These are phyloP conservation scores for Lacerta bilineata DNA, from an alignment of 2,797 vertebrate genomes.

Conservation along the genomic window DNA sequence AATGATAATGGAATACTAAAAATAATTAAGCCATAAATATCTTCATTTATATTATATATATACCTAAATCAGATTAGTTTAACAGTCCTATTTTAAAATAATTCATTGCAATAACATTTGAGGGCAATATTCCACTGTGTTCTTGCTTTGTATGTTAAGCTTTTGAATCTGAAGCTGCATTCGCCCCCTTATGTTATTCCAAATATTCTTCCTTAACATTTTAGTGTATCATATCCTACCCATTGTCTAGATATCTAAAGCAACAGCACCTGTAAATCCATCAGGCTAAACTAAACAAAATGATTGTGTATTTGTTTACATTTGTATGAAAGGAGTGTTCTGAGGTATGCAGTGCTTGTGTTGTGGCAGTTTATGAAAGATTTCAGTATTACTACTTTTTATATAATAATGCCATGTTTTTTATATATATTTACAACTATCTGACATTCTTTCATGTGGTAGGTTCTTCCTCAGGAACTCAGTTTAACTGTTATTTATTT, in stretches of 20 bases:
- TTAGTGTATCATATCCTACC: conserved; percentile 79
- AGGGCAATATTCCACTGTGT: conserved; percentile 77
- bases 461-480: conserved; percentile 89
- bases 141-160: conserved; percentile 78
- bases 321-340: conserved; percentile 91
- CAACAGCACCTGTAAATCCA: conserved; percentile 75
- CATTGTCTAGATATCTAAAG: conserved; percentile 79
- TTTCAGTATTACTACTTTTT: conserved; percentile 88
- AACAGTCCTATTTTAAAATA: conserved; percentile 79
- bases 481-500: conserved; percentile 89
- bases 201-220: conserved; percentile 80
- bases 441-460: conserved; percentile 83
- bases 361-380: conserved; percentile 92
- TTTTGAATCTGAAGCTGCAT: conserved; percentile 75
- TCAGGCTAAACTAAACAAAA: conserved; percentile 80
- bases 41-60: conserved; percentile 81
- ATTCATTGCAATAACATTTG: conserved; percentile 77
- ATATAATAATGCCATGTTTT: conserved; percentile 80
- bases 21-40: conserved; percentile 82
- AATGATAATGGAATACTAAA: conserved; percentile 78
- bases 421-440: conserved; percentile 77
- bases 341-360: conserved; percentile 89
- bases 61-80: conserved; percentile 80
- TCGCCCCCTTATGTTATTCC: conserved; percentile 78
- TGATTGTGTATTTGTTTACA: conserved; percentile 90